Base-by-base conservation (phyloP, 2,888 invertebrate species). In the Arrhopalites spinosus region DNA sequence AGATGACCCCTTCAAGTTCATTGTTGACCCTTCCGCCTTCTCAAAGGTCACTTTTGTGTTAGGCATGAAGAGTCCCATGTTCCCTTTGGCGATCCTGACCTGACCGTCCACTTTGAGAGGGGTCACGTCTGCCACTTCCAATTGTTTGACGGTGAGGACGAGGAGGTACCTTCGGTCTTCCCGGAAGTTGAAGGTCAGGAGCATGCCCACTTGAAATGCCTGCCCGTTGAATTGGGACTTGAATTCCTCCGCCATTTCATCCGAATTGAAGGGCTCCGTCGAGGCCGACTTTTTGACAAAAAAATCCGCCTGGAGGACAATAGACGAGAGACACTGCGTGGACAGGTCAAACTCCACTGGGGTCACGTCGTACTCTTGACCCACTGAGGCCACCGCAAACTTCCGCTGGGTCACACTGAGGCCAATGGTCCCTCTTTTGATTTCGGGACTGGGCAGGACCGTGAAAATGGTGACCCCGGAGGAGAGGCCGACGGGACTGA, bases 201-300 rank as follows among this genome's bases (percentile, higher is more conserved):
- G 92, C 86, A 98, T 98, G 2, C 94, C 94, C 59, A 93, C 92
- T 13, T 96, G 93, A 85, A 98, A 93, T 29, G 95, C 92, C 86
- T 95, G 93, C 73, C 93, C 92, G 56, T 93, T 89, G 86, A 98
- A 99, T 86, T 94, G 93, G 85, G 92, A 89, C 8, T 93, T 87
- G 86, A 98, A 98, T 85, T 97, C 96, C 79, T 91, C 90, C 0
- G 97, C 96, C 98, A 99, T 98, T 84, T 92, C 90, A 86, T 99
- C 98, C 0, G 96, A 93, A 86, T 99, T 95, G 85, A 95, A 96
- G 0, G 95, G 93, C 76, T 98, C 97, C 84, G 91, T 88, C 1
- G 94, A 92, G 1, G 66, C 96, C 96, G 91, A 92, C 88, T 97
- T 98, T 88, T 98, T 98, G 83, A 92, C 90, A 86, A 96, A 89